phyloP scores from a whole-genome alignment of 2,113 vertebrate species.

The Piprites chloris region DNA sequence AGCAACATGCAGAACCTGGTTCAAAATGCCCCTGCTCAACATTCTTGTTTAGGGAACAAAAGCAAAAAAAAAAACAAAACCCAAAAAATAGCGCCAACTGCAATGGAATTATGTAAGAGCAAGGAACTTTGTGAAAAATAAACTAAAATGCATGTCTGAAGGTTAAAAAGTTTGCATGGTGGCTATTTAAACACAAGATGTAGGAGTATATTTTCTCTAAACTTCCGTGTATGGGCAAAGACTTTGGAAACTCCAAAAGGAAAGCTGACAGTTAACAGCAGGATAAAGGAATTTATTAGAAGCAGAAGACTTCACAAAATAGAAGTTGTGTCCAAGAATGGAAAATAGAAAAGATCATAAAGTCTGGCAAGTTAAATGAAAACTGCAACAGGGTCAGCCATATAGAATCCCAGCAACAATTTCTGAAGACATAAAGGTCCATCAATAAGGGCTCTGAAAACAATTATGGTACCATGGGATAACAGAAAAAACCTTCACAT shows the following conservation, averaged over 20 bases:
- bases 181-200: not conserved
- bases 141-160: not conserved
- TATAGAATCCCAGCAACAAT: not conserved
- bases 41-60: not conserved
- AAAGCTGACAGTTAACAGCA: constrained; percentile 17
- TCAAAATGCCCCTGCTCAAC: not conserved
- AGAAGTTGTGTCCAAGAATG: not conserved
- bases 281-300: constrained; percentile 35
- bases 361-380: not conserved
- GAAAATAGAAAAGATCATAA: constrained; percentile 4
- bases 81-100: too few species aligned
- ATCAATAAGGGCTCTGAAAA: not conserved
- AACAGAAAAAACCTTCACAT: not conserved
- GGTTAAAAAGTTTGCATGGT: not conserved
- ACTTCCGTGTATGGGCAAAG: not conserved
- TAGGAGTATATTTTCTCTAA: not conserved
- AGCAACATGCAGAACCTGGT: not conserved
- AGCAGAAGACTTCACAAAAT: constrained; percentile 18
- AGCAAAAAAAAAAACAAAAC: rapidly evolving
- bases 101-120: not conserved
- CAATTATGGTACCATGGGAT: not conserved
- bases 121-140: not conserved
- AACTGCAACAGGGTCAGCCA: constrained; percentile 1
- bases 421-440: not conserved
- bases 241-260: not conserved